These are phyloP conservation scores for Eremobia ochroleuca DNA, from an alignment of 2,888 invertebrate species.

Conservation along the genomic window DNA sequence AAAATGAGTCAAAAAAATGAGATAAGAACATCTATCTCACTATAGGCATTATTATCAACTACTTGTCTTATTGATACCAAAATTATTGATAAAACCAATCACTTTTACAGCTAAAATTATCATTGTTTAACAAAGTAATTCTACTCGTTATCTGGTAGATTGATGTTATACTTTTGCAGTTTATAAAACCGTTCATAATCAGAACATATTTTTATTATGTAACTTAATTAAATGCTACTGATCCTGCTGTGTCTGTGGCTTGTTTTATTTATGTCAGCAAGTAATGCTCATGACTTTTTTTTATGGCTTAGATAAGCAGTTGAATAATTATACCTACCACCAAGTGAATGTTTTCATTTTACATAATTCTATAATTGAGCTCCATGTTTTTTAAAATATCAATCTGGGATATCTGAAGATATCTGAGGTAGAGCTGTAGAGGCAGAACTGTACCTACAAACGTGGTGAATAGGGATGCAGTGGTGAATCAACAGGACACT, in stretches of 20 bases:
- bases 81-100: slow-evolving; percentile 27
- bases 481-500: too few relatives aligned
- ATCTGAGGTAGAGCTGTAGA: too few relatives aligned
- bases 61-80: slow-evolving; percentile 34
- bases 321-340: slow-evolving; percentile 20
- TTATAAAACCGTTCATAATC: neutral
- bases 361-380: neutral
- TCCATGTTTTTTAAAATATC: slow-evolving; percentile 3
- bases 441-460: neutral
- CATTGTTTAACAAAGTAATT: neutral
- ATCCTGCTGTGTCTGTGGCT: neutral
- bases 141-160: slow-evolving; percentile 5
- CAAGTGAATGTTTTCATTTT: neutral
- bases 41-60: neutral
- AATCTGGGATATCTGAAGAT: neutral
- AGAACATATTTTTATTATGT: neutral
- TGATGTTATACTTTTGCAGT: neutral
- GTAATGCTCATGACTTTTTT: slow-evolving; percentile 2
- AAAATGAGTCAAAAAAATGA: slow-evolving; percentile 2
- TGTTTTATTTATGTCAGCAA: slow-evolving; percentile 24
- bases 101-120: slow-evolving; percentile 4
- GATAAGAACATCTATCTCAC: neutral
- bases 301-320: slow-evolving; percentile 35
- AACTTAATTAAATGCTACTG: slow-evolving; percentile 10
- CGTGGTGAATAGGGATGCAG: too few relatives aligned